Evolutionary conservation across 2,113 vertebrate genomes (phyloP).

Genomic region (Synodontis membranacea): DNA sequence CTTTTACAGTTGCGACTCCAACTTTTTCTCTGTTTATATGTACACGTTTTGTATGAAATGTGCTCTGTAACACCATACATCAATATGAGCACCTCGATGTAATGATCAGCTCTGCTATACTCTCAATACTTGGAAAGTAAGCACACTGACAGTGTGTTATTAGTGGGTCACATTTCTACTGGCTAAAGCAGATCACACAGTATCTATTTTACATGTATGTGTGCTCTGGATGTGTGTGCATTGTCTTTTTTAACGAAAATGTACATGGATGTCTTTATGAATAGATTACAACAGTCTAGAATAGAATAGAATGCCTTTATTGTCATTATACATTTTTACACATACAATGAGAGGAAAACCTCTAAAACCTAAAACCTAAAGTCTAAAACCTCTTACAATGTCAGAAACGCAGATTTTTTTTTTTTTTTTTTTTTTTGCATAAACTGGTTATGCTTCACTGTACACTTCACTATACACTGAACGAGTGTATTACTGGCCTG

Average conservation of each 20-base stretch:
- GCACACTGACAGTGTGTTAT: too few relatives aligned
- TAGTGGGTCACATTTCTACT: background rate
- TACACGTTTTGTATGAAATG: background rate
- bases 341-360: too few relatives aligned
- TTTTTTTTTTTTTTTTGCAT: too few relatives aligned
- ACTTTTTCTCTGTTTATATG: background rate
- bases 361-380: too few relatives aligned
- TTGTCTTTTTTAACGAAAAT: background rate
- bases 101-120: background rate
- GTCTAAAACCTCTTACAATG: background rate
- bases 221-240: background rate
- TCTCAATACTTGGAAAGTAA: background rate
- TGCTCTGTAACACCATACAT: background rate
- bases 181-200: background rate
- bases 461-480: background rate
- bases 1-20: background rate
- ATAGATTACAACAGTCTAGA: background rate
- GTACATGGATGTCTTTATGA: background rate
- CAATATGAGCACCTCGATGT: background rate
- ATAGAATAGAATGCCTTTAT: too few relatives aligned
- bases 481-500: background rate
- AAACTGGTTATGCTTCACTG: background rate
- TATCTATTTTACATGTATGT: background rate
- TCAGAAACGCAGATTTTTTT: too few relatives aligned
- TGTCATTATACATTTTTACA: too few relatives aligned